Base-by-base conservation (phyloP, 2,113 vertebrate genomes). In the Murina feae region DNA sequence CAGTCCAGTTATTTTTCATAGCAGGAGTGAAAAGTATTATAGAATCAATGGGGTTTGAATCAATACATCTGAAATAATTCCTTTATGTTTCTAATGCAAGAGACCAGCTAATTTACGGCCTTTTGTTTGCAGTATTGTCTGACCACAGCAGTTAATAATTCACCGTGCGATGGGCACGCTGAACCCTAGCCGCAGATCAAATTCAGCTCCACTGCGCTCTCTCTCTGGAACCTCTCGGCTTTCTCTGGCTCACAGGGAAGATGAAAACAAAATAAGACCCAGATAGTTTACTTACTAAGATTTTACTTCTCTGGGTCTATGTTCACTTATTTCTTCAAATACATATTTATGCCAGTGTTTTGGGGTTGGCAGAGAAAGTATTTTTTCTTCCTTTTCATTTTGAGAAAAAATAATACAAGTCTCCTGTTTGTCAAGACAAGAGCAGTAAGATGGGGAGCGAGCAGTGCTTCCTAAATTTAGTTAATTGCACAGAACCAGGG, bases 41-140 rank as follows among this genome's bases (percentile, higher is more conserved):
- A 95, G 97, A 98, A 98, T 97, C 96, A 95, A 97, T 97, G 87
- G 87, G 18, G 89, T 97, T 94, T 96, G 92, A 97, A 97, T 96
- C 85, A 93, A 96, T 94, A 65, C 28, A 88, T 96, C 94, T 91
- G 90, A 96, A 98, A 97, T 44, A 76, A 93, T 86, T 89, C 95
- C 80, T 76, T 95, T 91, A 74, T 82, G 90, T 90, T 85, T 91
- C 92, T 71, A 90, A 96, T 47, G 93, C 85, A 96, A 93, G 74
- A 92, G 96, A 89, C 75, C 94, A 80, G 65, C 89, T 86, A 32
- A 74, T 93, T 94, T 91, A 95, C 89, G 53, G 84, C 68, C 76
- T 28, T 87, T 37, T 81, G 58, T 86, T 69, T 20, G 25, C 25
- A n/a, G 47, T 87, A 30, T n/a, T 92, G 80, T 92, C 96, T 97